Percentiles rank a stretch among this genome's conserved stretches.
phyloP scores from a whole-genome alignment of 2,797 vertebrate genomes.

The Adelosebastes latens region DNA sequence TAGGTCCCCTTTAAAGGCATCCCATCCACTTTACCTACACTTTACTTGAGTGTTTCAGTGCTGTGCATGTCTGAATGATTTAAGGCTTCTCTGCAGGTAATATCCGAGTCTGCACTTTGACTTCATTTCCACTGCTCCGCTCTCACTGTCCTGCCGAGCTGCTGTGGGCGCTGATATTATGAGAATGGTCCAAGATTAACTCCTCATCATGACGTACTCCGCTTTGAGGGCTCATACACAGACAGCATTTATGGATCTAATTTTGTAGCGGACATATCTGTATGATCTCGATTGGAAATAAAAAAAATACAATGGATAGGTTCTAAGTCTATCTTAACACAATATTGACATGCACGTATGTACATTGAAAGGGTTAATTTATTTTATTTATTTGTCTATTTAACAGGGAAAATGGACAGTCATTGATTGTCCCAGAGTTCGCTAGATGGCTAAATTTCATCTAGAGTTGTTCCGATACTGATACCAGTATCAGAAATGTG shows the following conservation, averaged over 20 bases:
- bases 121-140: not conserved
- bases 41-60: not conserved
- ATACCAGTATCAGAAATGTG: no score
- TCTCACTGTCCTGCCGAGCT: not conserved
- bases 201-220: not conserved
- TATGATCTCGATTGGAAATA: not conserved
- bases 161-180: not conserved
- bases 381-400: no score
- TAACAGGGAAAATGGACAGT: no score
- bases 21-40: not conserved
- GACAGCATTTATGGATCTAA: not conserved
- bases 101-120: not conserved
- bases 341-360: not conserved
- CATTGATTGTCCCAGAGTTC: no score
- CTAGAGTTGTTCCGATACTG: no score
- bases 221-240: not conserved
- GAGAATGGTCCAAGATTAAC: not conserved
- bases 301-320: not conserved
- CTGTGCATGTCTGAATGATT: not conserved
- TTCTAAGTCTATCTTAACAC: not conserved
- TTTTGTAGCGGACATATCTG: not conserved
- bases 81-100: not conserved
- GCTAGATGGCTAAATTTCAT: no score
- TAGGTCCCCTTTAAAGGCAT: not conserved
- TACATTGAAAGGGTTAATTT: not conserved